Evolutionary conservation across 2,113 vertebrate genomes (phyloP), one percentile per base, ranked within the genome.

Genomic region (Poecilia latipinna): DNA sequence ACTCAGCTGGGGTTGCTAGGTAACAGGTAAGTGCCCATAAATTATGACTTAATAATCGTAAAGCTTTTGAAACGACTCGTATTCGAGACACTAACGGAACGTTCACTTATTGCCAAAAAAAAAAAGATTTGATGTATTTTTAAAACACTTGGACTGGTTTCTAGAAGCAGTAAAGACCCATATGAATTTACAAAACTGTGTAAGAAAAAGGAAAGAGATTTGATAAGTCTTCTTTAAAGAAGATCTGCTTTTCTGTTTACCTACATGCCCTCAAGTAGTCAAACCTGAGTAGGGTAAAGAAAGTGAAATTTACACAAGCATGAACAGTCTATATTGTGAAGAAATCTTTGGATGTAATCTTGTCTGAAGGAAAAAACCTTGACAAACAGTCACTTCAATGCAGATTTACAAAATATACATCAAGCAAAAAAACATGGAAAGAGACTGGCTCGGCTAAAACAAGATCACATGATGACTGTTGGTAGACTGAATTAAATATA

Each of bases 351-450:
- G 33, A 70, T n/a, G 31, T n/a, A 35, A 37, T 26, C 29, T 68
- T 75, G 26, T 75, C 68, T 13, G 26, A 64, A 33, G 28, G 74
- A 72, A 33, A 72, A 24, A 64, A 71, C 66, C 74, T 32, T 15
- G 68, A 68, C 57, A 28, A 22, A 17, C 8, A 39, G 44, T 61
- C 42, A 72, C 2, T 70, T 37, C 66, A 26, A 70, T 65, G 28
- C 48, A 68, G 48, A 77, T 69, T 35, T 42, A 31, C 64, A 4
- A 35, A 28, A 62, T 12, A 64, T 68, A 61, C 48, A 48, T 26
- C 61, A 8, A 33, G 42, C 8, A 61, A 65, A 57, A 63, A 32
- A 15, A 75, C 12, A 39, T 48, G 37, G 65, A 62, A 67, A 2
- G 42, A 63, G 8, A 13, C 39, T 31, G 31, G 35, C 65, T 51